Conservation (phyloP, 2,888 invertebrate species). For the Hypomecis atomaria region DNA sequence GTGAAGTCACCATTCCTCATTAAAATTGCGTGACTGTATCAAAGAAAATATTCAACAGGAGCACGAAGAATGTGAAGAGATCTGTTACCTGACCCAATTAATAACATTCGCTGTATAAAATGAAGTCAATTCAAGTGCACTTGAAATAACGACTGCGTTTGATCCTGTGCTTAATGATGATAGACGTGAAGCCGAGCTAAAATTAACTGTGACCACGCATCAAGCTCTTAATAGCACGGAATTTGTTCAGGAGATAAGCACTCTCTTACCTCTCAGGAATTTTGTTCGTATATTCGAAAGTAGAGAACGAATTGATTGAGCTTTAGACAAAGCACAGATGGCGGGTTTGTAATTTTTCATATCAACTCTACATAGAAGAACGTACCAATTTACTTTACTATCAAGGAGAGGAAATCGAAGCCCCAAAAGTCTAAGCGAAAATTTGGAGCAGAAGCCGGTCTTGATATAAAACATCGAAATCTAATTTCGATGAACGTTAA, state of each 20-base stretch:
- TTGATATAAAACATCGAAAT: conserved; percentile 35
- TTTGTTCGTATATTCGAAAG: not conserved
- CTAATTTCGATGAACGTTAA: conserved; percentile 29
- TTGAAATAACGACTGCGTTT: conserved; percentile 39
- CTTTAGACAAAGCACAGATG: not conserved
- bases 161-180: conserved; percentile 40
- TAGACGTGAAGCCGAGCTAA: conserved; percentile 32
- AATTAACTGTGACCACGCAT: conserved; percentile 32
- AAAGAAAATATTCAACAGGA: conserved; percentile 12
- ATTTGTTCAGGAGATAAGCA: conserved; percentile 19
- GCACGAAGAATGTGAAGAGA: conserved; percentile 13
- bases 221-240: conserved; percentile 33
- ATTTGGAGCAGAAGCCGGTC: conserved; percentile 17
- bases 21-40: not conserved
- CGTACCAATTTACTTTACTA: conserved; percentile 8
- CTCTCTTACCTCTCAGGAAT: conserved; percentile 2
- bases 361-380: not conserved
- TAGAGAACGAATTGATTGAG: not conserved
- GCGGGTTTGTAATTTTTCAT: too few relatives aligned
- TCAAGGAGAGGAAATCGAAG: conserved; percentile 16
- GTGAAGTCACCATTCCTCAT: conserved; percentile 4
- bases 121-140: conserved; percentile 26
- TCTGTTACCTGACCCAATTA: conserved; percentile 33
- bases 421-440: conserved; percentile 8
- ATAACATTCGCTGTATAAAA: conserved; percentile 23